Evolutionary conservation across 2,113 vertebrate genomes (phyloP), one percentile per base, ranked within the genome.

Genomic region (Nesoenas mayeri): DNA sequence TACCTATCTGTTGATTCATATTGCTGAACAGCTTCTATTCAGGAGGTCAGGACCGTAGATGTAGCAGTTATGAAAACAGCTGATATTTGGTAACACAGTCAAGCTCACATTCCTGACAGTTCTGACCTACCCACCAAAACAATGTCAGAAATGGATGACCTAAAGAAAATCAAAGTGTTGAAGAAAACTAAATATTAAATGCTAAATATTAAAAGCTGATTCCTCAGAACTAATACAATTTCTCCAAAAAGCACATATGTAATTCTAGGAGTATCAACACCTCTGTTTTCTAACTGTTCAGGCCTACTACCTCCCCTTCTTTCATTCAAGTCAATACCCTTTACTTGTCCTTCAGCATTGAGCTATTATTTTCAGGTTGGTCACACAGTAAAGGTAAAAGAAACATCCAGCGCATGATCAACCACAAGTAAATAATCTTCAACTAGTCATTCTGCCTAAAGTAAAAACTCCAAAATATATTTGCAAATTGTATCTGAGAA

Each of bases 401-500:
- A 89, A 95, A 67, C 69, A 91, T 53, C 61, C 69, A 51, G 53
- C 10, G 14, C 25, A 67, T 13, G 38, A 91, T 85, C 73, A 75
- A 82, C 89, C 79, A 58, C 65, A 84, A 80, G 48, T 78, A 96
- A 95, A 92, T 57, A 88, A 91, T 69, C 86, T 91, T 86, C 65
- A 95, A 53, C 64, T 38, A 80, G 73, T 80, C 85, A 74, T 71
- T 57, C 83, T 51, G 71, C 60, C 88, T 70, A 28, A 85, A 92
- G 89, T 65, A 77, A 96, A 72, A 86, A 42, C 79, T 56, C 62
- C 42, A 50, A 86, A 88, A 93, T 67, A 40, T 29, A 92, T 71
- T 95, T 95, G 72, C 83, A 95, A 91, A 89, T 81, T 80, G 38
- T 83, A 80, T 66, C 64, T 28, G 48, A 91, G 77, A 87, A 91